Evolutionary conservation across 2,888 invertebrate genomes (phyloP), one percentile per base, ranked within the genome.

Genomic region (Gastrophysa polygoni): DNA sequence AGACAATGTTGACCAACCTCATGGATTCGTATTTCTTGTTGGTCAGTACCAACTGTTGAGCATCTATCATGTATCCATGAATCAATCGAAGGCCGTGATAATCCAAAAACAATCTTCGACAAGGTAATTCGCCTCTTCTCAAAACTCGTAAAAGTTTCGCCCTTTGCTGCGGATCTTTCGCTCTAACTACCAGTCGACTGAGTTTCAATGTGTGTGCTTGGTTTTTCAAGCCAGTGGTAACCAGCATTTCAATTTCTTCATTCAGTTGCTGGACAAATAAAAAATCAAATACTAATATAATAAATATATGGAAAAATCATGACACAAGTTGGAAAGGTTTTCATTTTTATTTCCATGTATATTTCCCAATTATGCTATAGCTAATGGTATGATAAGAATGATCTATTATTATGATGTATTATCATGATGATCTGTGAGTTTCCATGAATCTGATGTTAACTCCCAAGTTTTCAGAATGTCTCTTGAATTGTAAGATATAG

Each of bases 1-100:
- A n/a, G 24, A 14, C 28, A 10, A 59, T 10, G 4, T 16, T 18
- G n/a, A 34, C 57, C 7, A 55, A 77, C 75, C 77, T 71, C 50
- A 78, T 60, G 14, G 75, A 75, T 71, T 80, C 77, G 57, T 72
- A 77, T 61, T 77, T 78, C 44, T 74, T 74, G 61, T 80, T 77
- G 28, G 63, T 67, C 50, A 74, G 74, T n/a, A 72, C 75, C 63
- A 78, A 65, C 61, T 78, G 77, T 17, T 87, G 85, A 0, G 88
- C 86, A 75, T 94, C 93, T 61, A 89, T 88, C 88, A 97, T 95
- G 91, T 98, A 98, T 24, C 93, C 94, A 84, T 96, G 95, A 61
- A 98, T 85, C 57, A 98, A 83, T 5, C 93, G 84, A 58, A 98
- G 84, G 0, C 98, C 98, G 75, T 97, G 95, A 82, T 97, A 97